Evolutionary conservation across 2,113 vertebrate species (phyloP).

Genomic region (Cebus imitator): DNA sequence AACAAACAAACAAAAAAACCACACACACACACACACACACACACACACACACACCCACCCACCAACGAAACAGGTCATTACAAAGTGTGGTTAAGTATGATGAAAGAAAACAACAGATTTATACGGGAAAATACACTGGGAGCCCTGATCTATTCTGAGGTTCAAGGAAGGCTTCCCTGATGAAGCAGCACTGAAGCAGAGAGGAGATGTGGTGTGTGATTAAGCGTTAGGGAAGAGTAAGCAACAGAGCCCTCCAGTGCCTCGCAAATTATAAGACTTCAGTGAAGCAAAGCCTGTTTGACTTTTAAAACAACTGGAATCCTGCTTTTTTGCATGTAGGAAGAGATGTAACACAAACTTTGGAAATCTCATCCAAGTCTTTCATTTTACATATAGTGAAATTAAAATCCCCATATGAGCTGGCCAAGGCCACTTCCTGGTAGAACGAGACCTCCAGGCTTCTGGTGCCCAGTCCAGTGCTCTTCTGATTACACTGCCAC

Average conservation of each 20-base stretch:
- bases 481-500: too few relatives aligned
- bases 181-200: neutral
- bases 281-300: neutral
- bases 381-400: neutral
- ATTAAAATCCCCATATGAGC: neutral
- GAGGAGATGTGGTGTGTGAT: neutral
- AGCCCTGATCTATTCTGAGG: neutral
- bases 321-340: neutral
- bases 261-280: neutral
- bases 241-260: too few relatives aligned
- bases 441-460: neutral
- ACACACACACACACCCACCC: too few relatives aligned
- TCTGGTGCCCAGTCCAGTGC: neutral
- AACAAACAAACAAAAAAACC: too few relatives aligned
- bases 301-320: neutral
- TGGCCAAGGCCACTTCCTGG: neutral
- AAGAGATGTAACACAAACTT: neutral
- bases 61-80: neutral
- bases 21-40: rapidly evolving
- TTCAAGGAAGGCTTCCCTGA: neutral
- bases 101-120: neutral
- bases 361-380: neutral
- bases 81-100: neutral
- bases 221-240: too few relatives aligned
- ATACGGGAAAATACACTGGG: too few relatives aligned